Evolutionary conservation across 2,888 invertebrate species (phyloP), one percentile per base, ranked within the genome.

Genomic region (Dynastes hyllus): DNA sequence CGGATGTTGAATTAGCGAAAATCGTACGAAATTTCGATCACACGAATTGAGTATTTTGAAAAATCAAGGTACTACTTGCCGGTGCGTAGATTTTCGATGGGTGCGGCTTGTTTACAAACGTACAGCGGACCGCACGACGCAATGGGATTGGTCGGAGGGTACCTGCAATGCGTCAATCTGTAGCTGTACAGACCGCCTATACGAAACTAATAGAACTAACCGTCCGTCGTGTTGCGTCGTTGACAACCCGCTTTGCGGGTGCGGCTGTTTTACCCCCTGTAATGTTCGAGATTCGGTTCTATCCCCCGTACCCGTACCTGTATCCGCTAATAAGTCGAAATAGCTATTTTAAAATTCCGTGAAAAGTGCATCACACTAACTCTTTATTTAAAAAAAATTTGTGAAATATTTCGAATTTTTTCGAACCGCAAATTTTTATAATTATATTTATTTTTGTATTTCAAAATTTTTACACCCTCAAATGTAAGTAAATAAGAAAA

Each of bases 131-230:
- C 90, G 86, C 66, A 87, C 85, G 86, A 85, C 90, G 92, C 91
- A 91, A 92, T 92, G 91, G 92, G 93, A 94, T 95, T 94, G 94
- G 94, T 92, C 91, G 91, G 89, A 91, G 92, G 93, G 93, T 93
- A 95, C 94, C 95, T 94, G 95, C 95, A 95, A 94, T 95, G 94
- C 94, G 94, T 94, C 94, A 94, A 92, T 90, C 90, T 55, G 55
- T 85, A 89, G 90, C 90, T 90, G 55, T 55, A 90, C 89, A 89
- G 84, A 85, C 86, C 85, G 84, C 82, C 83, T 83, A 82, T 82
- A 86, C 86, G 85, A 78, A 76, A 69, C 78, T 58, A 66, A 66
- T 79, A 67, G 71, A 67, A 69, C 75, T 83, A 82, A 82, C 82
- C 84, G 84, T 81, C 85, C 84, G 84, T 81, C 85, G 85, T 84